phyloP scores from a whole-genome alignment of 2,888 invertebrate genomes.

The Eupsilia transversa region DNA sequence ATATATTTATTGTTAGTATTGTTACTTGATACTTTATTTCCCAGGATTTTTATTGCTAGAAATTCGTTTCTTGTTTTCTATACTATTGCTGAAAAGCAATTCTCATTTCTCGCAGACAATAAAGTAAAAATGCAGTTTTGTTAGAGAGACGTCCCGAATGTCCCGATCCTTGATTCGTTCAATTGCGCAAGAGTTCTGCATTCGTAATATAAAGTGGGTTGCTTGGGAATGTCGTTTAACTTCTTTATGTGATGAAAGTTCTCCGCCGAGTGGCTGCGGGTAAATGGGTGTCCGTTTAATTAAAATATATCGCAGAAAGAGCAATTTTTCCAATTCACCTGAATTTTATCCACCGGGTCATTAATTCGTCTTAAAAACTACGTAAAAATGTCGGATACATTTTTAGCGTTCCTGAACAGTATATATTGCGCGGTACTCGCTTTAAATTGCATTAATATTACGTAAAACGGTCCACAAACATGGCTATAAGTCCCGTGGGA shows the following conservation, averaged over 20 bases:
- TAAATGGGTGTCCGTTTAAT: slow-evolving; percentile 55
- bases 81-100: slow-evolving; percentile 48
- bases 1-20: slow-evolving; percentile 66
- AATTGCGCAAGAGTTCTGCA: slow-evolving; percentile 74
- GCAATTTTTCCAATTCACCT: slow-evolving; percentile 34
- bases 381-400: slow-evolving; percentile 38
- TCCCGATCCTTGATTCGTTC: slow-evolving; percentile 69
- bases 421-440: slow-evolving; percentile 38
- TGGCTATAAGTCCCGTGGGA: slow-evolving; percentile 81
- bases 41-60: slow-evolving; percentile 54
- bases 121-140: slow-evolving; percentile 70
- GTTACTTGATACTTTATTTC: slow-evolving; percentile 61
- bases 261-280: slow-evolving; percentile 54
- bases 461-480: slow-evolving; percentile 69
- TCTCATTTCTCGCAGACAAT: slow-evolving; percentile 62
- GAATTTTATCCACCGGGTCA: slow-evolving; percentile 17
- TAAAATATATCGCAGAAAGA: slow-evolving; percentile 53
- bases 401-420: slow-evolving; percentile 34
- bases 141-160: slow-evolving; percentile 68
- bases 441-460: slow-evolving; percentile 69
- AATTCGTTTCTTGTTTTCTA: slow-evolving; percentile 54
- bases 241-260: slow-evolving; percentile 76
- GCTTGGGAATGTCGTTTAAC: slow-evolving; percentile 73
- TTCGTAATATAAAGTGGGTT: slow-evolving; percentile 74
- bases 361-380: slow-evolving; percentile 37